Base-by-base conservation (phyloP, 2,888 invertebrate genomes). In the Machimus rusticus region DNA sequence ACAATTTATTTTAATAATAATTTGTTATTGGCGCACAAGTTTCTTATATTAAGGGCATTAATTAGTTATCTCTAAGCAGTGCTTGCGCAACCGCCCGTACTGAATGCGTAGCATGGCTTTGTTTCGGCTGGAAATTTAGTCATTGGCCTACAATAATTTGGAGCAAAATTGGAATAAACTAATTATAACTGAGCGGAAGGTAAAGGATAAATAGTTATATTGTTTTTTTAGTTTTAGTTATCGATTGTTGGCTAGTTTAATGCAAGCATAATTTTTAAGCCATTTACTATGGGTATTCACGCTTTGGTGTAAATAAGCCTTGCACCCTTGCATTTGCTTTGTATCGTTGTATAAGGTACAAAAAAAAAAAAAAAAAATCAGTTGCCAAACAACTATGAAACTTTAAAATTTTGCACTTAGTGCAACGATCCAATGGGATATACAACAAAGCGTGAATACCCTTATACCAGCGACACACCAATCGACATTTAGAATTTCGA, bases 21-120 rank as follows among this genome's bases (percentile, higher is more conserved):
- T 88, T 86, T 88, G 88, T 89, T 89, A 89, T 89, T 89, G 89
- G 89, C 89, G 88, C 89, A 89, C 87, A 89, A 89, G 88, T 88
- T 88, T 88, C 66, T 82, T 37, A 66, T 34, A 82, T 46, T 82
- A 57, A 37, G 16, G 79, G 43, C 46, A 79, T 79, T 79, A 79
- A 79, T 46, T 79, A 79, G 43, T 43, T 78, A 78, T 43, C 28
- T 82, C 3, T 16, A 57, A 55, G 37, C 31, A 57, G 28, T 82
- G 55, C 76, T 57, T 66, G 82, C 57, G 37, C 37, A n/a, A 66
- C 57, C 34, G 39, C 51, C 81, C 55, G 23, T 66, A 74, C 23
- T 78, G 34, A 51, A 77, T 77, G 46, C n/a, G 74, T 34, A 55
- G 76, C 14, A 55, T 76, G 5, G 34, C 19, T 86, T 74, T 76